Conservation (phyloP, 2,113 vertebrate genomes). For the Leptobrachium ailaonicum region DNA sequence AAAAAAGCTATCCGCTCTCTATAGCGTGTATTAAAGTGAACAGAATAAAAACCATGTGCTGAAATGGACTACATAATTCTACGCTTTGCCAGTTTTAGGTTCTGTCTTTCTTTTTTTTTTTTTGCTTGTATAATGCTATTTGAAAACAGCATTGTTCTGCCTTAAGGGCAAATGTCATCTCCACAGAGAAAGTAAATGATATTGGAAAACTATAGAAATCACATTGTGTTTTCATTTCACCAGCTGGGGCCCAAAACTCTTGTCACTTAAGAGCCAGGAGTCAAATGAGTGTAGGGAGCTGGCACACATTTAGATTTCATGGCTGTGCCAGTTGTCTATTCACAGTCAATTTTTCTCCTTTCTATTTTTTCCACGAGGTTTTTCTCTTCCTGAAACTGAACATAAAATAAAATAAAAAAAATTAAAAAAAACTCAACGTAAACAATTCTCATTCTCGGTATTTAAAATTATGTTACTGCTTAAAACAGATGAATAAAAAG, state of each 20-base stretch:
- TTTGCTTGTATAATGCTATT: constrained; percentile 2
- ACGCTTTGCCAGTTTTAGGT: constrained; percentile 20
- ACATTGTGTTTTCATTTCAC: background rate
- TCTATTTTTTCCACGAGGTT: background rate
- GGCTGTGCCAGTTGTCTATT: constrained; percentile 10
- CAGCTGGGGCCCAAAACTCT: background rate
- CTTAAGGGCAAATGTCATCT: background rate
- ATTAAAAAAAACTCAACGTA: too few relatives aligned
- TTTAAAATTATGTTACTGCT: background rate
- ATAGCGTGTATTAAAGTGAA: background rate
- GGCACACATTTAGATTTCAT: constrained; percentile 8
- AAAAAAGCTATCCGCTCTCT: background rate
- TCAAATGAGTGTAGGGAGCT: background rate
- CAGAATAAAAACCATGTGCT: background rate
- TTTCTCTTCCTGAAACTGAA: background rate
- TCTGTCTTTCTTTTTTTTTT: constrained; percentile 23
- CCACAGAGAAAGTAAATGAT: background rate
- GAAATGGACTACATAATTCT: constrained; percentile 14
- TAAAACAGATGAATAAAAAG: background rate
- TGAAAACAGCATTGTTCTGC: constrained; percentile 25
- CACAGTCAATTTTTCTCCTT: background rate
- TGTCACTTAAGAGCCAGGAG: background rate
- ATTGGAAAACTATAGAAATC: background rate
- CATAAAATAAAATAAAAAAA: background rate
- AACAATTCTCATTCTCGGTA: background rate